These are phyloP conservation scores for Metopia argyrocephala DNA, from an alignment of 2,888 invertebrate species.

Conservation along the genomic window DNA sequence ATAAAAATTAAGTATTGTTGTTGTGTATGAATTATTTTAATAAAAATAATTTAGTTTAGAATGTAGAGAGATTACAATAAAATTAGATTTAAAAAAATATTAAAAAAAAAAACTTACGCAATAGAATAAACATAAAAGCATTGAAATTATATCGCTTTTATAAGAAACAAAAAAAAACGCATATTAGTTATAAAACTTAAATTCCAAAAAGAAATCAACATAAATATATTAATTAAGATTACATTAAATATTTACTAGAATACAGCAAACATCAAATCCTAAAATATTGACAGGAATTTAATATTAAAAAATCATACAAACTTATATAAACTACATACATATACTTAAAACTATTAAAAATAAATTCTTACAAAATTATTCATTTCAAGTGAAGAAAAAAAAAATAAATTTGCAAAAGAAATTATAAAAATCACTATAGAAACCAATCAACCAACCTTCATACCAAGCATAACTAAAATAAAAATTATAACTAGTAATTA, in stretches of 20 bases:
- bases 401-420: not conserved
- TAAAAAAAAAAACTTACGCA: constrained; percentile 11
- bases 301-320: not conserved
- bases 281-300: constrained; percentile 40
- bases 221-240: constrained; percentile 29
- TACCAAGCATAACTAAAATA: not conserved
- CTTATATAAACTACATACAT: constrained; percentile 24
- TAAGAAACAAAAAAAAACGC: constrained; percentile 18
- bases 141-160: constrained; percentile 47
- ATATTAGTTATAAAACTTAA: constrained; percentile 37
- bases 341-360: not conserved
- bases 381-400: constrained; percentile 5
- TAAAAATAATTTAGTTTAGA: constrained; percentile 43
- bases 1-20: constrained; percentile 61
- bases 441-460: not conserved
- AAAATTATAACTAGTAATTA: not conserved
- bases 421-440: constrained; percentile 8
- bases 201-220: constrained; percentile 14
- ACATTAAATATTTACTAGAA: constrained; percentile 12
- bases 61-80: constrained; percentile 55
- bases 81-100: constrained; percentile 41
- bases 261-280: not conserved
- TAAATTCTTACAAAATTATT: constrained; percentile 32
- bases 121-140: constrained; percentile 36
- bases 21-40: constrained; percentile 62